A percentile compares a stretch with the other conserved stretches of the same genome.
phyloP scores from a whole-genome alignment of 2,888 invertebrate species.

The Papilio demoleus region DNA sequence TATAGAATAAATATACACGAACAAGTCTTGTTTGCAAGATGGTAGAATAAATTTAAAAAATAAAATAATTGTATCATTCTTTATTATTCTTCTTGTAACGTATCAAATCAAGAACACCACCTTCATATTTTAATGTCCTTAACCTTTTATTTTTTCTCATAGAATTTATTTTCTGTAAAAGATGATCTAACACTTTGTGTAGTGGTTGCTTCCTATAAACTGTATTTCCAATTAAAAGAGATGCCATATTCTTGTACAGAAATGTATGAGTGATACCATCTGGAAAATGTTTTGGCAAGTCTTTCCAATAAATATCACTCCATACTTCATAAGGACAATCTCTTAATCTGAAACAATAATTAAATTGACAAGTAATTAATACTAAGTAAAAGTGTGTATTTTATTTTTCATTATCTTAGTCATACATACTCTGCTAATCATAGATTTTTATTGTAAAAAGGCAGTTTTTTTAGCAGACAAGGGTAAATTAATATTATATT shows the following conservation, averaged over 20 bases:
- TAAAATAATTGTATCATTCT: neutral
- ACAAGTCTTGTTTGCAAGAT: too few species aligned
- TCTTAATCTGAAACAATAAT: constrained; percentile 58
- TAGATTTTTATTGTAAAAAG: too few species aligned
- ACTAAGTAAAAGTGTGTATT: too few species aligned
- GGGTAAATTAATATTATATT: too few species aligned
- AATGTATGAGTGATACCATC: constrained; percentile 66
- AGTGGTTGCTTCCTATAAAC: constrained; percentile 57
- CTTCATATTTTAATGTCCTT: constrained; percentile 56
- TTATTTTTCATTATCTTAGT: too few species aligned
- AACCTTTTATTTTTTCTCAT: constrained; percentile 55
- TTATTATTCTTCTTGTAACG: constrained; percentile 44
- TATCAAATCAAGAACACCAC: constrained; percentile 54
- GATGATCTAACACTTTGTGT: constrained; percentile 54
- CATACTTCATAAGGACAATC: constrained; percentile 62
- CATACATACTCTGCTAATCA: too few species aligned
- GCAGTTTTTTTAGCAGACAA: too few species aligned
- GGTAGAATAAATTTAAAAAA: neutral
- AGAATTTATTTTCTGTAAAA: constrained; percentile 47
- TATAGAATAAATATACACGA: too few species aligned
- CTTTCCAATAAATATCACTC: constrained; percentile 73
- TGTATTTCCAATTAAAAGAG: constrained; percentile 45
- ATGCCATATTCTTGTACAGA: constrained; percentile 53
- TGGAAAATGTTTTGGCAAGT: constrained; percentile 60
- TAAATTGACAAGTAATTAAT: neutral